Evolutionary conservation across 2,888 invertebrate genomes (phyloP).

Genomic region (Agonopterix alstromeriana): DNA sequence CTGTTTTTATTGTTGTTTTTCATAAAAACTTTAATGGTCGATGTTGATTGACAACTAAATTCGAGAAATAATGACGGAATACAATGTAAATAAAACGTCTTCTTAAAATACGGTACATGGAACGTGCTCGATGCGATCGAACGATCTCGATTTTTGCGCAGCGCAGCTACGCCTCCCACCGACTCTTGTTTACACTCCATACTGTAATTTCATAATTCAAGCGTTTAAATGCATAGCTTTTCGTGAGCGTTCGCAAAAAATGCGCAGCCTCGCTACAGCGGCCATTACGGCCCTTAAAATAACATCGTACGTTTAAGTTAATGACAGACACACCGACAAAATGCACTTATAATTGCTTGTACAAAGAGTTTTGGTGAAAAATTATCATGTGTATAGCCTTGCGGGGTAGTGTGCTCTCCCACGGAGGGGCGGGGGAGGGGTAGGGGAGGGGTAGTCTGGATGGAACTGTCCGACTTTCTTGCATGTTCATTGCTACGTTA

Average conservation of each 20-base stretch:
- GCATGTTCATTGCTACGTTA: too few species aligned
- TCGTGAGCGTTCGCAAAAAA: constrained; percentile 65
- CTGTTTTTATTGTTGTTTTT: too few species aligned
- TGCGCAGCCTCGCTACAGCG: constrained; percentile 55
- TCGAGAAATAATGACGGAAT: too few species aligned
- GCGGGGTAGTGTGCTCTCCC: constrained; percentile 37
- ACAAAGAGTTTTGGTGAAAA: constrained; percentile 73
- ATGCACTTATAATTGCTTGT: constrained; percentile 74
- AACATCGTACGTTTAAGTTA: constrained; percentile 77
- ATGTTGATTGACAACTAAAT: too few species aligned
- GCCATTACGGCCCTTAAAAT: constrained; percentile 74
- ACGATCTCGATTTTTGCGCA: constrained; percentile 6
- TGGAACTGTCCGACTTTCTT: too few species aligned
- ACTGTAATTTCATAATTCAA: constrained; percentile 75
- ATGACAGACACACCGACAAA: constrained; percentile 74
- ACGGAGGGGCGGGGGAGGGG: neutral
- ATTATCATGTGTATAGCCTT: constrained; percentile 59
- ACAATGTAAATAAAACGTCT: too few species aligned
- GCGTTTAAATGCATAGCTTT: constrained; percentile 77
- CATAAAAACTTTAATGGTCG: too few species aligned
- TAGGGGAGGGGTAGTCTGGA: too few species aligned
- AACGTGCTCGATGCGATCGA: constrained; percentile 4
- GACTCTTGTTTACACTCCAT: constrained; percentile 64
- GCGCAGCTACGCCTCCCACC: constrained; percentile 23
- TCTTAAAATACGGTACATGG: too few species aligned